Percentiles rank a stretch among this genome's conserved stretches.
Evolutionary conservation across 2,888 invertebrate genomes (phyloP).

Genomic region (Pandemis corylana): DNA sequence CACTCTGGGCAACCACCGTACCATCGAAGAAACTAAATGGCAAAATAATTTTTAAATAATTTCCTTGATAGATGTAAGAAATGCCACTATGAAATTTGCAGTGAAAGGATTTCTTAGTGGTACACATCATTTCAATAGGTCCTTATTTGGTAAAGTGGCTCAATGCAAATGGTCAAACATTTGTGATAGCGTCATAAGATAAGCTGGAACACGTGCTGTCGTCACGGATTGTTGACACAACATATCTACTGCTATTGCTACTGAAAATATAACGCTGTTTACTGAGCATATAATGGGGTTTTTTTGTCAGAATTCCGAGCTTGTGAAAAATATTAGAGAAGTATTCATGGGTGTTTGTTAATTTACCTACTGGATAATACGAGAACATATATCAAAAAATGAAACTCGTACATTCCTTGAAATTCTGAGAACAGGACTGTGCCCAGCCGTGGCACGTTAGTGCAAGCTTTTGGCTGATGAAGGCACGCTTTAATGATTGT

Average conservation of each 20-base stretch:
- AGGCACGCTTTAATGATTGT: no score
- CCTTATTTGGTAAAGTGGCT: constrained; percentile 24
- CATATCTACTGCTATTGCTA: constrained; percentile 16
- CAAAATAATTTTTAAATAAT: no score
- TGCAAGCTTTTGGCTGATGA: no score
- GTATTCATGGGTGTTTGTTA: not conserved
- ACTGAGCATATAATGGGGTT: not conserved
- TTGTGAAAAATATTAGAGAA: not conserved
- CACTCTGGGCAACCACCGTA: no score
- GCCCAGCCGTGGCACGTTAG: no score
- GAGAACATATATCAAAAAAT: no score
- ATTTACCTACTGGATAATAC: not conserved
- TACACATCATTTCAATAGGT: not conserved
- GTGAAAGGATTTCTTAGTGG: no score
- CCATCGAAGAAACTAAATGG: no score
- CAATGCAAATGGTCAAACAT: constrained; percentile 18
- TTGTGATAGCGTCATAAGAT: constrained; percentile 24
- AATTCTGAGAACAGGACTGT: no score
- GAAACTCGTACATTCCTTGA: no score
- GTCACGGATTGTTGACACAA: constrained; percentile 37
- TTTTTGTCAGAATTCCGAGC: not conserved
- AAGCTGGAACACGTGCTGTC: constrained; percentile 6
- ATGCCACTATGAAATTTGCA: no score
- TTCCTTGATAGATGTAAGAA: no score
- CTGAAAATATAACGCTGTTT: constrained; percentile 3